A percentile compares a stretch with the other conserved stretches of the same genome.
Conservation (phyloP, 2,113 vertebrate species). For the Loxodonta africana region DNA sequence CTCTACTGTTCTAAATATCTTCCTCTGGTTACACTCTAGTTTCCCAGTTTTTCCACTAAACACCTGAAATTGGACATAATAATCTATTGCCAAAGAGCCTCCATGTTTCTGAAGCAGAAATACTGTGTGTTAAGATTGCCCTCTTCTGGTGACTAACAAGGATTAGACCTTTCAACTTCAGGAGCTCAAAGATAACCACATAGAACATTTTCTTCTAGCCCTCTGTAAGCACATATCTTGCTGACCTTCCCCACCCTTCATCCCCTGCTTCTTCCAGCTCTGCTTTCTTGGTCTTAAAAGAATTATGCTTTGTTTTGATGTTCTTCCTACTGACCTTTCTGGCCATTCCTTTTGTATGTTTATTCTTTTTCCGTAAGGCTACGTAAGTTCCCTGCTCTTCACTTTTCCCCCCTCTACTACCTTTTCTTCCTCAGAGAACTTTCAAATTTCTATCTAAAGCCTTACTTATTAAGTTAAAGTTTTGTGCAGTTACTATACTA, state of each 20-base stretch:
- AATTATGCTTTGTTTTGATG: not conserved
- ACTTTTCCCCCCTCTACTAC: not conserved
- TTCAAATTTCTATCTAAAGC: not conserved
- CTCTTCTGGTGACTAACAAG: constrained; percentile 72
- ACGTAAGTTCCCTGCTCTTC: not conserved
- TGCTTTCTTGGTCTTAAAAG: not conserved
- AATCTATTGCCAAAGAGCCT: not conserved
- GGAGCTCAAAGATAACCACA: not conserved
- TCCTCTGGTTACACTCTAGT: not conserved
- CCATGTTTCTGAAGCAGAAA: constrained; percentile 47
- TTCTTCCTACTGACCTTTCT: not conserved
- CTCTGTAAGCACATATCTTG: not conserved
- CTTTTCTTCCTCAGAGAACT: constrained; percentile 33
- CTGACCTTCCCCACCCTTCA: not conserved
- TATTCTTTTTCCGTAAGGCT: not conserved
- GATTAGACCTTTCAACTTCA: not conserved
- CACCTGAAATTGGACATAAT: constrained; percentile 13
- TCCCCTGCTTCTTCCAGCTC: not conserved
- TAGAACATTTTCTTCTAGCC: not conserved
- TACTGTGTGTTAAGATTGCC: constrained; percentile 58
- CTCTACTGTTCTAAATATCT: constrained; percentile 6
- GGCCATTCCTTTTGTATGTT: not conserved
- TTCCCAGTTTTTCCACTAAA: constrained; percentile 47
- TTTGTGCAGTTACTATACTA: not conserved
- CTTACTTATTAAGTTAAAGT: not conserved